These are phyloP conservation scores for Merluccius polli DNA, from an alignment of 2,797 vertebrate genomes.

Conservation along the genomic window DNA sequence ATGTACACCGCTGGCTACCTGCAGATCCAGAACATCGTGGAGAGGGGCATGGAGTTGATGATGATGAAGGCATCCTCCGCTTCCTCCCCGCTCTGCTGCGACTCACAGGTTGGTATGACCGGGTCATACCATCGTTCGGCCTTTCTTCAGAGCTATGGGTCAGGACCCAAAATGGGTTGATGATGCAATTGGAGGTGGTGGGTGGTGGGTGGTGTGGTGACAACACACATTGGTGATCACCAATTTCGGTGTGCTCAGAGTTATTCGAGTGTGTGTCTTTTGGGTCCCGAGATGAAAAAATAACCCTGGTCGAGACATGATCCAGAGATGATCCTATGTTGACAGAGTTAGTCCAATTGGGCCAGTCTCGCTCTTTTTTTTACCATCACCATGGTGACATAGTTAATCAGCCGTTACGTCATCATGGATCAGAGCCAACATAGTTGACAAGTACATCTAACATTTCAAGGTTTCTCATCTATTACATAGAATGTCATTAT, in stretches of 20 bases:
- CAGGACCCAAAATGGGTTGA: neutral
- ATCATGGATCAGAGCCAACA: neutral
- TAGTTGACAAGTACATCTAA: neutral
- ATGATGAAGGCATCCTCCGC: constrained; percentile 94
- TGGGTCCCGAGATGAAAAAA: neutral
- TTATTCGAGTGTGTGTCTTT: no score
- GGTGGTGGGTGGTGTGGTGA: neutral
- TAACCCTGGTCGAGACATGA: neutral
- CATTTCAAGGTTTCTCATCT: neutral
- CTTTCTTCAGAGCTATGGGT: neutral
- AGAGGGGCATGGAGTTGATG: constrained; percentile 93
- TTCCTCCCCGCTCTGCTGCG: constrained; percentile 89
- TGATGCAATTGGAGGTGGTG: neutral
- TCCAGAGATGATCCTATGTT: neutral
- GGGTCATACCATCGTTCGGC: no score
- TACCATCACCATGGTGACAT: neutral
- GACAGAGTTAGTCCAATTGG: neutral
- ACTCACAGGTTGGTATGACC: constrained; percentile 75
- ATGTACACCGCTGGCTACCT: constrained; percentile 99
- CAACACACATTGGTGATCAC: no score
- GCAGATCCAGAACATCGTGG: constrained; percentile 98
- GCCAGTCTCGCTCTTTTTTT: neutral
- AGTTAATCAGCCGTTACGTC: neutral
- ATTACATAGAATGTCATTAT: neutral
- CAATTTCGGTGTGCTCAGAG: neutral